These are phyloP conservation scores for Drosophila multiciliata DNA, from an alignment of 2,888 invertebrate genomes.

Conservation along the genomic window DNA sequence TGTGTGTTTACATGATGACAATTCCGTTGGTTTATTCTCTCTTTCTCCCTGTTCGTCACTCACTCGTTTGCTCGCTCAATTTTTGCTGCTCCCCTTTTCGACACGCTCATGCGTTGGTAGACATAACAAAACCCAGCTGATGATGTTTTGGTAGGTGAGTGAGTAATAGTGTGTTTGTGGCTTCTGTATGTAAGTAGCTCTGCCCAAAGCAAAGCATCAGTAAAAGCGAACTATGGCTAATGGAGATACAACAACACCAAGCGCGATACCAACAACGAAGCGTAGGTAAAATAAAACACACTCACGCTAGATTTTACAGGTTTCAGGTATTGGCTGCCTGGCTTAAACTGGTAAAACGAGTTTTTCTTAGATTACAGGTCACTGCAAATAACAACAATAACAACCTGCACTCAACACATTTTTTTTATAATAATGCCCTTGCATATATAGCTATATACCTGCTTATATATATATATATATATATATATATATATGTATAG, in stretches of 20 bases:
- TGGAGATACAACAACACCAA: slow-evolving; percentile 15
- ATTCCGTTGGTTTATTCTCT: slow-evolving; percentile 25
- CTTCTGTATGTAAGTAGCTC: slow-evolving; percentile 26
- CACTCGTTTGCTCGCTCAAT: slow-evolving; percentile 16
- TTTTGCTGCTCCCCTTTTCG: slow-evolving; percentile 17
- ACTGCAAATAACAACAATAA: slow-evolving; percentile 58
- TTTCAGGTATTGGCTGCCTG: slow-evolving; percentile 47
- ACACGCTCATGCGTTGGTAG: slow-evolving; percentile 47
- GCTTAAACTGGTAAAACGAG: slow-evolving; percentile 69
- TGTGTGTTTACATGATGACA: slow-evolving; percentile 7
- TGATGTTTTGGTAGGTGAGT: slow-evolving; percentile 73
- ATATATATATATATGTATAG: slow-evolving; percentile 18
- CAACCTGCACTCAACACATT: slow-evolving; percentile 56
- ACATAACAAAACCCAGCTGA: slow-evolving; percentile 77
- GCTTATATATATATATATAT: not conserved
- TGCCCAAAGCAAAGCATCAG: slow-evolving; percentile 38
- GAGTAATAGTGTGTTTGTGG: not conserved
- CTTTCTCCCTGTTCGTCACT: not conserved
- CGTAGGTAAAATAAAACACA: slow-evolving; percentile 62
- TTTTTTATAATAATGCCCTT: slow-evolving; percentile 32
- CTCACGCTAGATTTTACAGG: slow-evolving; percentile 55
- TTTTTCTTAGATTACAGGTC: slow-evolving; percentile 69
- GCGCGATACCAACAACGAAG: slow-evolving; percentile 38
- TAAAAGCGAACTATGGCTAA: slow-evolving; percentile 35
- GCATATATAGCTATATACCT: slow-evolving; percentile 13